Conservation (phyloP, 2,113 vertebrate genomes). For the Lepidothrix coronata region DNA sequence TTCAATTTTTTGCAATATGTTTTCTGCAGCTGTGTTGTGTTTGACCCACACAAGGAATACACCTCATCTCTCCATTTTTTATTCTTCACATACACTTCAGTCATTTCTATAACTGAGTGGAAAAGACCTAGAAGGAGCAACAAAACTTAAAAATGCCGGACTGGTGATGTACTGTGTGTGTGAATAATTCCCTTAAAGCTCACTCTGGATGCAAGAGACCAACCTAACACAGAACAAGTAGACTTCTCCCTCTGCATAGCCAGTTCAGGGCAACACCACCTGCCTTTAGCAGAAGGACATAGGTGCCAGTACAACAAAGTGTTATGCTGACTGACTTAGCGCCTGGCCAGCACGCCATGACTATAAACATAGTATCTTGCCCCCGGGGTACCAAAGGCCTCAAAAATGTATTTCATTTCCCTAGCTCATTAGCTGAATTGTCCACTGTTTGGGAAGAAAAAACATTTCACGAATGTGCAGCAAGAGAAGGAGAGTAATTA, state of each 20-base stretch:
- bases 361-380: background rate
- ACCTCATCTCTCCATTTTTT: background rate
- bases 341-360: background rate
- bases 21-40: background rate
- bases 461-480: background rate
- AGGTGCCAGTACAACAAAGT: background rate
- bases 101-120: background rate
- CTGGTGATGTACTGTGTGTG: background rate
- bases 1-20: background rate
- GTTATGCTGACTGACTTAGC: background rate
- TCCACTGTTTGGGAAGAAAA: background rate
- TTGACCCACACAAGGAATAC: background rate
- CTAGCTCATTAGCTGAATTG: background rate
- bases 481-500: slow-evolving; percentile 15
- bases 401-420: background rate
- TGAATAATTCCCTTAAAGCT: background rate
- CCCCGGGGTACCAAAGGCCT: background rate
- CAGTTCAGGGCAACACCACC: background rate
- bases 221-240: background rate
- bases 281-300: background rate
- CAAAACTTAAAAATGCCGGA: accelerated
- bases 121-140: background rate
- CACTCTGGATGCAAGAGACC: background rate
- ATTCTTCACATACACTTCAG: background rate
- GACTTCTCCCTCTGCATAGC: background rate